A percentile compares a stretch with the other conserved stretches of the same genome.
phyloP scores from a whole-genome alignment of 2,797 vertebrate genomes.

The Morus bassanus region DNA sequence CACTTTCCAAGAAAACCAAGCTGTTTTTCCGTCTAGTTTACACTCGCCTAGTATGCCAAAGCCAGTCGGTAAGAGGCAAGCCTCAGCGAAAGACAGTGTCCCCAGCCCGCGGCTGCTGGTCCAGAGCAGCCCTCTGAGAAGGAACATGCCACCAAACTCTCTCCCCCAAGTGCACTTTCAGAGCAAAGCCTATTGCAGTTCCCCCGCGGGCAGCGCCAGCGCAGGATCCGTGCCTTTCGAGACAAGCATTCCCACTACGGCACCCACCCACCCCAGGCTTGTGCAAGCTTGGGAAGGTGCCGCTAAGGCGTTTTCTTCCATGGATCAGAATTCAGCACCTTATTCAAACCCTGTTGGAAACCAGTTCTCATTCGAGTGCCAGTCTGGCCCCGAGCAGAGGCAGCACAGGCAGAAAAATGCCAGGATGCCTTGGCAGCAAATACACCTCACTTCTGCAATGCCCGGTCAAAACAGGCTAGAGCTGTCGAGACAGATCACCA shows the following conservation, averaged over 20 bases:
- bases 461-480: constrained; percentile 82
- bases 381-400: constrained; percentile 81
- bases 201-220: constrained; percentile 69
- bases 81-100: constrained; percentile 75
- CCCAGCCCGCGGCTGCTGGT: constrained; percentile 79
- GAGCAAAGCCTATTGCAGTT: constrained; percentile 81
- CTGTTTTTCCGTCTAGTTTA: constrained; percentile 81
- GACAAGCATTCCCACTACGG: constrained; percentile 71
- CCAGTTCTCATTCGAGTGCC: constrained; percentile 83
- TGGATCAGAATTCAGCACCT: constrained; percentile 80
- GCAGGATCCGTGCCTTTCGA: constrained; percentile 81
- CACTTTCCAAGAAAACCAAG: constrained; percentile 82
- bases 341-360: constrained; percentile 79
- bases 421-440: constrained; percentile 87
- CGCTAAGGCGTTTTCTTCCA: constrained; percentile 79
- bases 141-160: constrained; percentile 81
- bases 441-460: constrained; percentile 75
- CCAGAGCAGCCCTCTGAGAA: constrained; percentile 82
- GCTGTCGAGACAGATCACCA: constrained; percentile 80
- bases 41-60: constrained; percentile 78
- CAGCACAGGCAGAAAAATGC: constrained; percentile 80
- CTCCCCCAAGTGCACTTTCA: constrained; percentile 88
- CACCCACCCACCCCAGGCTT: constrained; percentile 74
- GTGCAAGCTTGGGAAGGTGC: constrained; percentile 86
- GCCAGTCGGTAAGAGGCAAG: constrained; percentile 79